phyloP scores from a whole-genome alignment of 2,113 vertebrate genomes.

The Narcine bancroftii region DNA sequence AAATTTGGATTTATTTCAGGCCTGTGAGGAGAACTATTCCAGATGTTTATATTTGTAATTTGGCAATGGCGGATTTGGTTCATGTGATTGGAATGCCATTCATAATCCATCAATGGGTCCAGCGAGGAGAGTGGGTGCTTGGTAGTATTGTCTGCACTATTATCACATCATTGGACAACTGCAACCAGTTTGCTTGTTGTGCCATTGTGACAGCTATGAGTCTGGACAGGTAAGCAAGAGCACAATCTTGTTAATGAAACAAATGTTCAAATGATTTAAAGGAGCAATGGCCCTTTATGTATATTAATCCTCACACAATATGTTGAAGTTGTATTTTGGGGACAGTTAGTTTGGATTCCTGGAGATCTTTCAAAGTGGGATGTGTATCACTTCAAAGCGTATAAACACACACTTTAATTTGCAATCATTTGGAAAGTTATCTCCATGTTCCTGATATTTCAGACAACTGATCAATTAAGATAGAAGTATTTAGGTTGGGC shows the following conservation, averaged over 20 bases:
- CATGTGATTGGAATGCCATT: conserved; percentile 55
- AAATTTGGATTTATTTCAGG: conserved; percentile 47
- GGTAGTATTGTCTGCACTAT: conserved; percentile 51
- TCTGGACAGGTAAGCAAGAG: conserved; percentile 49
- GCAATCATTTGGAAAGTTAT: not conserved
- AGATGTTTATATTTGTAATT: conserved; percentile 56
- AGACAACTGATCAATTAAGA: not conserved
- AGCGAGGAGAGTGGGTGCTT: conserved; percentile 50
- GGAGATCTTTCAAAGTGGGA: not conserved
- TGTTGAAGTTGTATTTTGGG: not conserved
- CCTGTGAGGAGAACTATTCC: conserved; percentile 54
- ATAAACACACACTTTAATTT: not conserved
- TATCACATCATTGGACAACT: conserved; percentile 52
- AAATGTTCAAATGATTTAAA: not conserved
- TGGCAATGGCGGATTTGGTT: conserved; percentile 52
- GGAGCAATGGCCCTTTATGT: not conserved
- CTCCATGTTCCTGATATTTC: not conserved
- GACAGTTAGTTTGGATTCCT: not conserved
- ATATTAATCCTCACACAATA: not conserved
- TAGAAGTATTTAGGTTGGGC: no score
- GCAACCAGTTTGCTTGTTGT: conserved; percentile 54
- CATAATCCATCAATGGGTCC: conserved; percentile 54
- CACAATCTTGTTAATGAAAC: not conserved
- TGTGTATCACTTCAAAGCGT: not conserved
- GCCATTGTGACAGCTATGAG: conserved; percentile 54